phyloP scores from a whole-genome alignment of 1,140 invertebrate species.

The Phthorimaea operculella region DNA sequence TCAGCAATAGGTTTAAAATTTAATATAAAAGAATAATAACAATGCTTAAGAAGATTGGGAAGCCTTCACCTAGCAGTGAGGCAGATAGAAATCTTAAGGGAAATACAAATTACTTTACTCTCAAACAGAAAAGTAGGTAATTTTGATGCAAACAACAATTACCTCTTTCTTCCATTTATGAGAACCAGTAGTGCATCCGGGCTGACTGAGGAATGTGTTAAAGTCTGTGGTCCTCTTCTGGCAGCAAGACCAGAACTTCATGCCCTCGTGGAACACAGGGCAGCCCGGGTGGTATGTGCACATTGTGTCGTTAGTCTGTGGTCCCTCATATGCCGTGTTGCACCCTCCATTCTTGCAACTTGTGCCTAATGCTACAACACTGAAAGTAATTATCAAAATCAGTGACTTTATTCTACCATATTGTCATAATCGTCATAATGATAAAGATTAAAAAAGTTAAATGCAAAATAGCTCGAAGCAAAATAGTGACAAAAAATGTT shows the following conservation, averaged over 20 bases:
- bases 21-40: no score
- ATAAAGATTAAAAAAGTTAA: no score
- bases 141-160: constrained; percentile 15
- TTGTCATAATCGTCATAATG: no score
- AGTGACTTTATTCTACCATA: no score
- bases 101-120: no score
- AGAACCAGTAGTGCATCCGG: constrained; percentile 82
- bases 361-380: constrained; percentile 77
- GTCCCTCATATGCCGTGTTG: constrained; percentile 76
- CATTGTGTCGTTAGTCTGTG: constrained; percentile 71
- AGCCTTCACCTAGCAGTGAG: no score
- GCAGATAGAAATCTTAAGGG: no score
- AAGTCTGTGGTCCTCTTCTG: constrained; percentile 95
- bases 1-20: no score
- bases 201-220: constrained; percentile 88
- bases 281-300: constrained; percentile 91
- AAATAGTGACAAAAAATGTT: no score
- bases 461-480: no score
- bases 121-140: no score
- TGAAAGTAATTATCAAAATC: constrained; percentile 15
- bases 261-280: constrained; percentile 97
- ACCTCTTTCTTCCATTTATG: constrained; percentile 91
- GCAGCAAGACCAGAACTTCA: constrained; percentile 99
- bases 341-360: constrained; percentile 91
- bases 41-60: no score